A percentile compares a stretch with the other conserved stretches of the same genome.
These are phyloP conservation scores for Drosophila serrata DNA, from an alignment of 1,140 invertebrate genomes.

Conservation along the genomic window DNA sequence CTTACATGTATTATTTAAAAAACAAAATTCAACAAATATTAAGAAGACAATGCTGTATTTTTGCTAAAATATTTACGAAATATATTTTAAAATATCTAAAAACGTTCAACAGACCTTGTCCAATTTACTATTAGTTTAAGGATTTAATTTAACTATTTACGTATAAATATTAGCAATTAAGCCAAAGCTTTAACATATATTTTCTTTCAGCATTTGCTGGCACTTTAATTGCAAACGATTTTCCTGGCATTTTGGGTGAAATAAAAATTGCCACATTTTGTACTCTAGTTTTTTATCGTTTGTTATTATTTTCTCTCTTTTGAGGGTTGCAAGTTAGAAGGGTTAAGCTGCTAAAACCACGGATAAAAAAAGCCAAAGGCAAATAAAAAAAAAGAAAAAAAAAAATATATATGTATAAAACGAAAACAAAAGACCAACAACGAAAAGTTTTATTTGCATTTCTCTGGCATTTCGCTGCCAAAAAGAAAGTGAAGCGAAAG, in stretches of 20 bases:
- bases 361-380: conserved; percentile 29
- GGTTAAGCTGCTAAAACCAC: conserved; percentile 40
- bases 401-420: conserved; percentile 12
- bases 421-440: conserved; percentile 37
- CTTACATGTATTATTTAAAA: too few relatives aligned
- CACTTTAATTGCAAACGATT: conserved; percentile 44
- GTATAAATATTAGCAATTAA: neutral
- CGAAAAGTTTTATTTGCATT: conserved; percentile 81
- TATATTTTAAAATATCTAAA: neutral
- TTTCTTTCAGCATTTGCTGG: neutral
- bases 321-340: conserved; percentile 11
- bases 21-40: too few relatives aligned
- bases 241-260: conserved; percentile 53
- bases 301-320: conserved; percentile 9
- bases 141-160: neutral
- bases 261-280: conserved; percentile 55
- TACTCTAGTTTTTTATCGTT: conserved; percentile 9
- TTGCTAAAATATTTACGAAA: neutral
- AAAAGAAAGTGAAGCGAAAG: conserved; percentile 63
- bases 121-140: neutral
- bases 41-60: too few relatives aligned
- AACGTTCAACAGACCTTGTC: too few relatives aligned
- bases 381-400: conserved; percentile 20
- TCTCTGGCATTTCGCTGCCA: conserved; percentile 69
- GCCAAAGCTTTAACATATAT: neutral